Percentiles rank a stretch among this genome's conserved stretches.
Evolutionary conservation across 2,888 invertebrate species (phyloP).

Genomic region (Cryptops parisi): DNA sequence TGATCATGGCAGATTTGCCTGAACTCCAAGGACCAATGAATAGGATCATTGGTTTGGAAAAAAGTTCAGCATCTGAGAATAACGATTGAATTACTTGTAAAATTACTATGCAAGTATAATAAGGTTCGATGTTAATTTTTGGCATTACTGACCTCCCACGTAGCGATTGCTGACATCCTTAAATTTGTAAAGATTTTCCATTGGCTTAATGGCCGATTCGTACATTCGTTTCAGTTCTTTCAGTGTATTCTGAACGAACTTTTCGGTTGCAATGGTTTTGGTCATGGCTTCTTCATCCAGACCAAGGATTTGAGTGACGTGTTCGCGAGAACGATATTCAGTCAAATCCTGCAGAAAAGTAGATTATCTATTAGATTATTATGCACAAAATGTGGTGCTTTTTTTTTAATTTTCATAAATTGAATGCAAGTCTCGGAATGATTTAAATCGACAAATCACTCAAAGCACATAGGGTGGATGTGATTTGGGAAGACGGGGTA

Average conservation of each 20-base stretch:
- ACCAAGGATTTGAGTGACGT: slow-evolving; percentile 62
- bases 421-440: too few species aligned
- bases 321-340: slow-evolving; percentile 60
- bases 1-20: slow-evolving; percentile 86
- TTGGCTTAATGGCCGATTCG: slow-evolving; percentile 72
- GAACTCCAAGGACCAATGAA: slow-evolving; percentile 97
- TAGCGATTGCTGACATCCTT: slow-evolving; percentile 80
- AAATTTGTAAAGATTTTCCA: slow-evolving; percentile 82
- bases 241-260: slow-evolving; percentile 55
- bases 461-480: too few species aligned
- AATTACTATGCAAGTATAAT: neutral
- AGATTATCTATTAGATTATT: neutral
- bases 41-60: slow-evolving; percentile 78
- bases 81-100: neutral
- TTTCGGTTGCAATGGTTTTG: slow-evolving; percentile 52
- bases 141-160: slow-evolving; percentile 47
- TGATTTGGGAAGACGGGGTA: too few species aligned
- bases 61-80: slow-evolving; percentile 69
- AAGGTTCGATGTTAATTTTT: neutral
- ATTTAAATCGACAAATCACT: too few species aligned
- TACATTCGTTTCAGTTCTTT: slow-evolving; percentile 72
- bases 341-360: slow-evolving; percentile 37
- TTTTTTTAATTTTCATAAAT: neutral
- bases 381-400: neutral
- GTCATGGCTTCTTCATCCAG: slow-evolving; percentile 56